A percentile compares a stretch with the other conserved stretches of the same genome.
phyloP scores from a whole-genome alignment of 2,888 invertebrate genomes.

The Oligia fasciuncula region DNA sequence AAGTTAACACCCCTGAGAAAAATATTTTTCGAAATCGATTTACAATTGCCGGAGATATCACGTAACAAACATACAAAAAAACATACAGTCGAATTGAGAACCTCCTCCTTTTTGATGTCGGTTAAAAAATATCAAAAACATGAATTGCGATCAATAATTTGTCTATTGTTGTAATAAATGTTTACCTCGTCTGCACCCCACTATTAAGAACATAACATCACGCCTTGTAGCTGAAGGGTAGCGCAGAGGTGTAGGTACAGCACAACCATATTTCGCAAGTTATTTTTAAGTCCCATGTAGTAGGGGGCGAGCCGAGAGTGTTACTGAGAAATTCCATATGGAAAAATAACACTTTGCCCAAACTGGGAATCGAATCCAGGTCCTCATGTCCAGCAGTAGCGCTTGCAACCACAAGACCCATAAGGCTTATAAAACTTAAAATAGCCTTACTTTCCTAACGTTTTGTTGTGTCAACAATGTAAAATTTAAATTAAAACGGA shows the following conservation, averaged over 20 bases:
- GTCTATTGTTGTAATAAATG: too few relatives aligned
- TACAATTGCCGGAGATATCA: too few relatives aligned
- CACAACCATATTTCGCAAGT: neutral
- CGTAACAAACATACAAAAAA: too few relatives aligned
- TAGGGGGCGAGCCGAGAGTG: neutral
- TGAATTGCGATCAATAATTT: too few relatives aligned
- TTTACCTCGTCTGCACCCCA: too few relatives aligned
- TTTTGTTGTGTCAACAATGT: conserved; percentile 53
- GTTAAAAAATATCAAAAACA: too few relatives aligned
- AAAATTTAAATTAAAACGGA: conserved; percentile 43
- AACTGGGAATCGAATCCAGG: neutral
- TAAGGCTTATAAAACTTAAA: conserved; percentile 17
- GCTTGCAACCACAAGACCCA: neutral
- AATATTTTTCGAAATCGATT: too few relatives aligned
- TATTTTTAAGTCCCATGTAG: neutral
- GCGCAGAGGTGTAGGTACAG: neutral
- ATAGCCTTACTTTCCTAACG: neutral
- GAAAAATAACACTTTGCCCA: neutral
- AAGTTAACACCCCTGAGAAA: too few relatives aligned
- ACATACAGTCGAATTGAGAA: too few relatives aligned
- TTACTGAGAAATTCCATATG: neutral
- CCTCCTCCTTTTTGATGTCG: too few relatives aligned
- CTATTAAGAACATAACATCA: too few relatives aligned
- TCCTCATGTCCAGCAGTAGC: neutral
- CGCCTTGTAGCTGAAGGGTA: neutral